phyloP scores from a whole-genome alignment of 2,888 invertebrate species.

The Axea sp. region DNA sequence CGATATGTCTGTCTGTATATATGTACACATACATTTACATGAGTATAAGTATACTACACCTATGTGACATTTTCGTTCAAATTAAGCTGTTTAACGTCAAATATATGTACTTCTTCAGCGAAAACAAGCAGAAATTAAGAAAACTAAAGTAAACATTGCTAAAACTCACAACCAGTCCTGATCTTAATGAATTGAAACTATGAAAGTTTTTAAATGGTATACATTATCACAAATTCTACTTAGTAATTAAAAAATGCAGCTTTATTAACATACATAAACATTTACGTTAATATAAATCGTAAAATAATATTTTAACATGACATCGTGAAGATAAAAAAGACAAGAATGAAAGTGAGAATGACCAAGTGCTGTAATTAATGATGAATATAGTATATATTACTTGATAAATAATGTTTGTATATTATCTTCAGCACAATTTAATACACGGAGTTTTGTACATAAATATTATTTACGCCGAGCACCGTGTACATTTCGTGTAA shows the following conservation, averaged over 20 bases:
- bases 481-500: conserved; percentile 73
- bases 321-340: conserved; percentile 14
- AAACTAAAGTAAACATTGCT: neutral
- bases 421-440: conserved; percentile 71
- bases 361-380: conserved; percentile 37
- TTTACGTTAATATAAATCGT: conserved; percentile 19
- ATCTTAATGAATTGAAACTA: conserved; percentile 14
- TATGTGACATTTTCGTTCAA: conserved; percentile 30
- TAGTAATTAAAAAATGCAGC: conserved; percentile 28
- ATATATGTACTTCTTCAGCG: conserved; percentile 15
- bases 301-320: conserved; percentile 41
- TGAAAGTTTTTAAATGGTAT: conserved; percentile 44
- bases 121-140: neutral
- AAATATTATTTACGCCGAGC: conserved; percentile 64
- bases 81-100: conserved; percentile 24
- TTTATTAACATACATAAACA: conserved; percentile 32
- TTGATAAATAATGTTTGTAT: conserved; percentile 65
- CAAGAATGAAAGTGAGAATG: conserved; percentile 35
- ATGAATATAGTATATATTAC: conserved; percentile 51
- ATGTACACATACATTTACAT: conserved; percentile 45
- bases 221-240: conserved; percentile 49
- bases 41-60: conserved; percentile 21
- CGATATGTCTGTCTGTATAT: conserved; percentile 53
- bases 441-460: conserved; percentile 69
- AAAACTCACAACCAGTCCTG: conserved; percentile 7